These are phyloP conservation scores for Saguinus oedipus DNA, from an alignment of 2,797 vertebrate species.

Conservation along the genomic window DNA sequence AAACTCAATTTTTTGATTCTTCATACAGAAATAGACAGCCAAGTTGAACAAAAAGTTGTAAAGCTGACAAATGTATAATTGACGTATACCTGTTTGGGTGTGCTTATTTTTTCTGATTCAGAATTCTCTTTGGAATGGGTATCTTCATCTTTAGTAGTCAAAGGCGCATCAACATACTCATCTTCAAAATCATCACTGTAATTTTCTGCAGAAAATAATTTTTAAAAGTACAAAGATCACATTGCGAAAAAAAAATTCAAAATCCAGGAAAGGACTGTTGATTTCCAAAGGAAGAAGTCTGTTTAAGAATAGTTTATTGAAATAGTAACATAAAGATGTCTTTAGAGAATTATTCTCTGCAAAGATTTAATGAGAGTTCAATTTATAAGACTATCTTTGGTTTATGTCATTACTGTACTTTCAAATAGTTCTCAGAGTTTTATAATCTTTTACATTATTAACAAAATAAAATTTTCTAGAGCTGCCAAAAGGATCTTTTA, in stretches of 20 bases:
- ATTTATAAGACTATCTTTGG: not conserved
- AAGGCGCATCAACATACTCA: conserved; percentile 71
- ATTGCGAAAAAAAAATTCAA: not conserved
- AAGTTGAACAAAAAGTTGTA: not conserved
- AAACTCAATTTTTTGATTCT: not conserved
- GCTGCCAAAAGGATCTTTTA: not conserved
- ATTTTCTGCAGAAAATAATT: conserved; percentile 75
- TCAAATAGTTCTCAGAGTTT: conserved; percentile 12
- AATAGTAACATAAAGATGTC: not conserved
- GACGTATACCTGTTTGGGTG: conserved; percentile 68
- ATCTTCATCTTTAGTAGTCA: conserved; percentile 67
- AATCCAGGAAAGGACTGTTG: not conserved
- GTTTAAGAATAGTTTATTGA: conserved; percentile 16
- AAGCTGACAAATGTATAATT: not conserved
- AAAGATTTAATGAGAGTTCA: conserved; percentile 37
- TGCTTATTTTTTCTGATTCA: conserved; percentile 52
- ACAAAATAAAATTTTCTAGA: not conserved
- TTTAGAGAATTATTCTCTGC: not conserved
- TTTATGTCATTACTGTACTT: conserved; percentile 8
- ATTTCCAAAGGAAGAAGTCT: conserved; percentile 32
- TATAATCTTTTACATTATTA: not conserved
- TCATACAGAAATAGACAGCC: not conserved
- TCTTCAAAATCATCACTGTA: conserved; percentile 90
- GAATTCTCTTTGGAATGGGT: conserved; percentile 66
- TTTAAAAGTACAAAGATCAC: not conserved